phyloP scores from a whole-genome alignment of 2,797 vertebrate species.

The Lophotriccus pileatus region DNA sequence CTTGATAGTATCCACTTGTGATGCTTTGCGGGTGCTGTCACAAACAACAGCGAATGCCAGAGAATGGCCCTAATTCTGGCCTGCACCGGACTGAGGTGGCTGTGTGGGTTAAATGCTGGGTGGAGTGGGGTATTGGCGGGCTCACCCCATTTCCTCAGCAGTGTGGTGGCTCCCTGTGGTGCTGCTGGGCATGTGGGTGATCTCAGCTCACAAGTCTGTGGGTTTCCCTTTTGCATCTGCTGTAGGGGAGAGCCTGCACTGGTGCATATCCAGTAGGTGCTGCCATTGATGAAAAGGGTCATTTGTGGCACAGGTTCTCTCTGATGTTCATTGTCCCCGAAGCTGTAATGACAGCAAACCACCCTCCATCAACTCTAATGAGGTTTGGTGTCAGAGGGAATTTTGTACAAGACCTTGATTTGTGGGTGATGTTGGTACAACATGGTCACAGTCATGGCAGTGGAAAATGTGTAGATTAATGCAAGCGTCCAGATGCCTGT shows the following conservation, averaged over 20 bases:
- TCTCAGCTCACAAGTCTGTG: background rate
- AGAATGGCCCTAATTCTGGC: background rate
- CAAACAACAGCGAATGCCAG: constrained; percentile 66
- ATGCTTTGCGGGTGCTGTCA: constrained; percentile 60
- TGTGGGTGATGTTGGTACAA: background rate
- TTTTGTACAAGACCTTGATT: constrained; percentile 51
- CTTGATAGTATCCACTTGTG: constrained; percentile 77
- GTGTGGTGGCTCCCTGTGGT: background rate
- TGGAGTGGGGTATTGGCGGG: background rate
- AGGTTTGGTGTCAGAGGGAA: background rate
- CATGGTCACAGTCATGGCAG: background rate
- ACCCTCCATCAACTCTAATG: background rate
- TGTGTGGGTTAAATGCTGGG: background rate
- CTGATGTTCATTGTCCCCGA: background rate
- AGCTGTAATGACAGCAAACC: background rate
- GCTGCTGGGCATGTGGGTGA: background rate
- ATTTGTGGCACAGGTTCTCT: background rate
- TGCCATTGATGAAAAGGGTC: accelerated
- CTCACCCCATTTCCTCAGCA: background rate
- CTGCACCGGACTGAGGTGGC: accelerated
- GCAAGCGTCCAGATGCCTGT: background rate
- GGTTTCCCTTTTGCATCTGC: background rate
- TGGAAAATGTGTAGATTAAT: constrained; percentile 20
- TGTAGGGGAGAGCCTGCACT: background rate
- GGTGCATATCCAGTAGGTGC: background rate